Percentiles rank a stretch among this genome's conserved stretches.
These are phyloP conservation scores for Drosophila prolongata DNA, from an alignment of 2,888 invertebrate genomes.

Conservation along the genomic window DNA sequence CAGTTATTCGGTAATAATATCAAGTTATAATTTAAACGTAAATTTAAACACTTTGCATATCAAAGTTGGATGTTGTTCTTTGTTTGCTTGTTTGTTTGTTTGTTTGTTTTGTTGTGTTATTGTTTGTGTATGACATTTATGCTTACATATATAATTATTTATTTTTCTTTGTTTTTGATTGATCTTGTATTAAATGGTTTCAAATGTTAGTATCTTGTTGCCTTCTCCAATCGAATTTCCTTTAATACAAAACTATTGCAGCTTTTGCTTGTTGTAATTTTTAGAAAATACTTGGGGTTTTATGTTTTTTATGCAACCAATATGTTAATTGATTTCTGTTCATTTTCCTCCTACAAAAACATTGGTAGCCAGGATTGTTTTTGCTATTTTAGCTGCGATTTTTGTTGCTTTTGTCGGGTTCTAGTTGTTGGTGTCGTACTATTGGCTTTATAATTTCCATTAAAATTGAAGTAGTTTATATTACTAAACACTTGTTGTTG, in stretches of 20 bases:
- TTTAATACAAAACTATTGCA: slow-evolving; percentile 50
- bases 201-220: slow-evolving; percentile 45
- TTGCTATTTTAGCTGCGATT: slow-evolving; percentile 38
- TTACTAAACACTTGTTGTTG: slow-evolving; percentile 57
- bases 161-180: slow-evolving; percentile 28
- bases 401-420: slow-evolving; percentile 63
- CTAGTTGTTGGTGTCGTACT: slow-evolving; percentile 56
- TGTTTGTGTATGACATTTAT: slow-evolving; percentile 50
- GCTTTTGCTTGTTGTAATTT: slow-evolving; percentile 34
- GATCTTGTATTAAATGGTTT: slow-evolving; percentile 47
- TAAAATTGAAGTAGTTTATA: slow-evolving; percentile 76
- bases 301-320: slow-evolving; percentile 8
- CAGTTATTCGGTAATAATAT: slow-evolving; percentile 59
- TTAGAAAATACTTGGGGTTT: slow-evolving; percentile 52
- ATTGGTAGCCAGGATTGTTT: slow-evolving; percentile 4
- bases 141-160: slow-evolving; percentile 62
- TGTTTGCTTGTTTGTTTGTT: slow-evolving; percentile 27
- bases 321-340: slow-evolving; percentile 25
- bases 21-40: slow-evolving; percentile 48
- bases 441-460: slow-evolving; percentile 80
- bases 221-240: slow-evolving; percentile 20
- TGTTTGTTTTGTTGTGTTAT: slow-evolving; percentile 21
- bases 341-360: slow-evolving; percentile 24
- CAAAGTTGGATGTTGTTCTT: slow-evolving; percentile 26
- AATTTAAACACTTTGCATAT: slow-evolving; percentile 52